These are phyloP conservation scores for Colius striatus DNA, from an alignment of 2,113 vertebrate genomes.

Conservation along the genomic window DNA sequence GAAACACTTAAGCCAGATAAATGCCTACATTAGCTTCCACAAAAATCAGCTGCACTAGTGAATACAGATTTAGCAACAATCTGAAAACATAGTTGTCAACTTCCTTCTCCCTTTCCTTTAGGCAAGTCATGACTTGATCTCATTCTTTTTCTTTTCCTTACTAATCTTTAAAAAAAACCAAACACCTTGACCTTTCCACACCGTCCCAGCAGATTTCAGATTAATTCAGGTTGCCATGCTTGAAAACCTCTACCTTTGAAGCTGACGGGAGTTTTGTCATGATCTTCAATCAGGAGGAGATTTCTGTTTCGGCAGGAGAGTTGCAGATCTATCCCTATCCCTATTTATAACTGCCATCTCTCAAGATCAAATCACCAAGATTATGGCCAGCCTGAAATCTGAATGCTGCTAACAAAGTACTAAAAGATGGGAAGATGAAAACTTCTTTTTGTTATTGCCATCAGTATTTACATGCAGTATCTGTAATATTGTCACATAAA, in stretches of 20 bases:
- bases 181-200: neutral
- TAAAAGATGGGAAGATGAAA: neutral
- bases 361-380: neutral
- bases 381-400: slow-evolving; percentile 26
- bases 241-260: slow-evolving; percentile 37
- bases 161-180: neutral
- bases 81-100: neutral
- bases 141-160: neutral
- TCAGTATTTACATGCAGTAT: neutral
- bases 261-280: neutral
- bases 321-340: neutral
- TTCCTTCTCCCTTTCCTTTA: slow-evolving; percentile 4
- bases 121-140: neutral
- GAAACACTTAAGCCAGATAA: neutral
- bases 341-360: neutral
- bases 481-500: neutral
- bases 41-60: neutral
- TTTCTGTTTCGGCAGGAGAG: neutral
- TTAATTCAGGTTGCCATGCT: neutral
- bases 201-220: neutral
- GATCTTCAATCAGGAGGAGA: slow-evolving; percentile 10
- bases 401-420: neutral
- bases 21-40: neutral
- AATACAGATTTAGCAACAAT: neutral
- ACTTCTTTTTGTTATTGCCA: neutral